Conservation (phyloP, 1,140 invertebrate genomes). For the Dendroctonus ponderosae region DNA sequence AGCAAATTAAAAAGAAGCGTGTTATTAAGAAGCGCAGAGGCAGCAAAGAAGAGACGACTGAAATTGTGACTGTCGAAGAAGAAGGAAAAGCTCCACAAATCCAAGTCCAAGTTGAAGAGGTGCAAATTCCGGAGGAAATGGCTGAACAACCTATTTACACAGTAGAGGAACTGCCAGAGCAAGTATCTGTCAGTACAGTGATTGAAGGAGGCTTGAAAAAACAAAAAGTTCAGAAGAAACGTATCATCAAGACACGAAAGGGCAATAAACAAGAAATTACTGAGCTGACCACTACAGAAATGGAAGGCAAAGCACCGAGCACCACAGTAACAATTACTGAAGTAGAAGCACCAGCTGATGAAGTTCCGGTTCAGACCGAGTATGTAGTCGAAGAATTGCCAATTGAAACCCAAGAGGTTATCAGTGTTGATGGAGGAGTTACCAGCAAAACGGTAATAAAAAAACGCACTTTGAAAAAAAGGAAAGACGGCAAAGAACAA, state of each 20-base stretch:
- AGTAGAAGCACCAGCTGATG: conserved; percentile 40
- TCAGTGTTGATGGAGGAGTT: conserved; percentile 40
- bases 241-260: conserved; percentile 42
- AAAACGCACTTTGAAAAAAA: conserved; percentile 45
- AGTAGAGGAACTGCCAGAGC: conserved; percentile 47
- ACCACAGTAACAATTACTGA: conserved; percentile 46
- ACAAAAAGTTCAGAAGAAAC: conserved; percentile 48
- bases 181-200: conserved; percentile 37
- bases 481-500: conserved; percentile 41
- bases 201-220: conserved; percentile 50
- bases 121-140: conserved; percentile 33
- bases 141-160: conserved; percentile 35
- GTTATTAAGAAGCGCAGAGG: conserved; percentile 43
- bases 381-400: conserved; percentile 43
- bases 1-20: conserved; percentile 38
- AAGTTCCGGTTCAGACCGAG: conserved; percentile 37
- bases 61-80: conserved; percentile 40
- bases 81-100: conserved; percentile 41
- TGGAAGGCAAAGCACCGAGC: conserved; percentile 50
- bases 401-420: conserved; percentile 42
- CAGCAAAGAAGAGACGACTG: conserved; percentile 42
- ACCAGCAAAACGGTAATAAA: conserved; percentile 37
- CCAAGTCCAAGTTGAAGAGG: conserved; percentile 41
- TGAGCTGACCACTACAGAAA: conserved; percentile 47
- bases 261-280: conserved; percentile 42